Evolutionary conservation across 1,140 invertebrate genomes (phyloP), one percentile per base, ranked within the genome.

Genomic region (Hydropsyche tenuis): DNA sequence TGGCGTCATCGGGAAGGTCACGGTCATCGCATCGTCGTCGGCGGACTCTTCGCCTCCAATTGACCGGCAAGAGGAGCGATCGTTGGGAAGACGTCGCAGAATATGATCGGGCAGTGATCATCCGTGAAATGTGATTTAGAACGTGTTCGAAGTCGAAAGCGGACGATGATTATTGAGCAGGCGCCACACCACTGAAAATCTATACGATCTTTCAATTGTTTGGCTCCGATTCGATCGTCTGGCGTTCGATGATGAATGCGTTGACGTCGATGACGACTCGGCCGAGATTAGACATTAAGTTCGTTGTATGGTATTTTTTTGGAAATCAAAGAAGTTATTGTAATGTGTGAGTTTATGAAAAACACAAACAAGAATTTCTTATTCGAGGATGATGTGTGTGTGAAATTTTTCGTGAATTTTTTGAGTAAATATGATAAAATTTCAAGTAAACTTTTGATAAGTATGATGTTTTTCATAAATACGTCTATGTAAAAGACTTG

Each of bases 1-100:
- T 70, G 68, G 68, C 68, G 68, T 70, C 68, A 48, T 56, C 37
- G 18, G 18, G 68, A 70, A 70, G 68, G 48, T 70, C 68, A 70
- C 68, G 68, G 68, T 70, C 68, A 12, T 56, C 43, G 37, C 51
- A 53, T 14, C 51, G 5, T 53, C 51, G 51, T 16, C 56, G 56
- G 12, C 56, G 45, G 3, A 4, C 3, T 60, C 56, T 60, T 60
- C 56, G 23, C 23, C 23, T 25, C 20, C 12, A 48, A n/a, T 48
- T 16, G 45, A 22, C 3, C 56, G 56, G 23, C 56, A 60, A 60
- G 56, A 60, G 9, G 11, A 18, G 3, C 4, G 51, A 3, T 20
- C 51, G 11, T 53, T 53, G 1, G n/a, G 16, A 16, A 2, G 48
- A 53, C 16, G 42, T 7, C 14, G 42, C 14, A 14, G 14, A 43